These are phyloP conservation scores for Protomyctophum bolini DNA, from an alignment of 2,113 vertebrate species.

Conservation along the genomic window DNA sequence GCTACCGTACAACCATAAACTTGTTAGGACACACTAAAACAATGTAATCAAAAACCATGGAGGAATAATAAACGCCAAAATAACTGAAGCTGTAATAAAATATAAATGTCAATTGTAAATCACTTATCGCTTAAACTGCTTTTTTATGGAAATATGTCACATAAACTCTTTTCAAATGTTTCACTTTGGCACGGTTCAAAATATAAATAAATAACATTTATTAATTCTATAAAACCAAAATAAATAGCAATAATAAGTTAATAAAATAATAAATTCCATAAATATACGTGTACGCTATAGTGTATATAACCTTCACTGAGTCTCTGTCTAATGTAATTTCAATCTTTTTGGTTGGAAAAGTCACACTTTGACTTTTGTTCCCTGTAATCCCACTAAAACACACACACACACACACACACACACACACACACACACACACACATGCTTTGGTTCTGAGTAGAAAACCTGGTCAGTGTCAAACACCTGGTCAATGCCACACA, in stretches of 20 bases:
- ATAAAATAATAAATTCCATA: conserved; percentile 73
- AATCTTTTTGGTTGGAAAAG: conserved; percentile 7
- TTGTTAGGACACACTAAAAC: neutral
- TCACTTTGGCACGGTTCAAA: conserved; percentile 86
- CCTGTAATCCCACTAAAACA: neutral
- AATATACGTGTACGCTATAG: conserved; percentile 75
- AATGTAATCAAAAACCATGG: neutral
- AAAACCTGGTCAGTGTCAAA: neutral
- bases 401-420: too few relatives aligned
- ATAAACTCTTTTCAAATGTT: conserved; percentile 52
- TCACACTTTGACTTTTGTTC: neutral
- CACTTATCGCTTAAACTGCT: neutral
- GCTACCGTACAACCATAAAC: neutral
- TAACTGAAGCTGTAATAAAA: neutral
- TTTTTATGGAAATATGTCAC: conserved; percentile 11
- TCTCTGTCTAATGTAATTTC: conserved; percentile 11
- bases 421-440: too few relatives aligned
- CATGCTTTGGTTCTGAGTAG: too few relatives aligned
- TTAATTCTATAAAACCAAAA: conserved; percentile 78
- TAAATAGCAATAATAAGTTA: conserved; percentile 80
- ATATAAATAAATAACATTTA: conserved; percentile 87
- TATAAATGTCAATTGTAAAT: neutral
- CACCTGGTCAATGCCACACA: neutral
- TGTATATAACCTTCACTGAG: neutral
- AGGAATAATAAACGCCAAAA: too few relatives aligned